These are phyloP conservation scores for Beris morrisii DNA, from an alignment of 2,888 invertebrate genomes.

Conservation along the genomic window DNA sequence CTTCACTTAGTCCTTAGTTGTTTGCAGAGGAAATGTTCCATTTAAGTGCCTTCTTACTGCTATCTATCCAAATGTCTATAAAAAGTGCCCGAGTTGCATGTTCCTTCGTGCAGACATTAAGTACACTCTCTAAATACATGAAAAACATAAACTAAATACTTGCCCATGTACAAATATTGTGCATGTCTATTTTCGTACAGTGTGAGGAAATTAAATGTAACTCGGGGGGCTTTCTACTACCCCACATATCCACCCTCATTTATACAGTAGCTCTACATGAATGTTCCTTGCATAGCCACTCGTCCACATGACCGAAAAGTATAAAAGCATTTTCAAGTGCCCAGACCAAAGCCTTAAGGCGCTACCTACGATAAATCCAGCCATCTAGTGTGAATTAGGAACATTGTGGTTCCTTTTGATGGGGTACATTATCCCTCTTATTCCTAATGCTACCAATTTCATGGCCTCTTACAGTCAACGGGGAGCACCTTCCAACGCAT, in stretches of 20 bases:
- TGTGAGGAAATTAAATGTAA: too few relatives aligned
- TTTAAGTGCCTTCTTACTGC: conserved; percentile 38
- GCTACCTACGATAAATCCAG: conserved; percentile 33
- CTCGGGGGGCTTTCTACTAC: too few relatives aligned
- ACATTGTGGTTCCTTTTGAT: conserved; percentile 35
- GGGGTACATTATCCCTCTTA: conserved; percentile 36
- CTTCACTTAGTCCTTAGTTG: conserved; percentile 32
- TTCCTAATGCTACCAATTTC: conserved; percentile 35
- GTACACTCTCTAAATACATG: conserved; percentile 35
- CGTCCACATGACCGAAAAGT: conserved; percentile 7
- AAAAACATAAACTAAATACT: too few relatives aligned
- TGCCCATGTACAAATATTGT: too few relatives aligned
- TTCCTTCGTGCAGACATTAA: conserved; percentile 35
- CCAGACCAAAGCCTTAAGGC: conserved; percentile 13
- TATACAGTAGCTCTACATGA: too few relatives aligned
- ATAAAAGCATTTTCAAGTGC: conserved; percentile 21
- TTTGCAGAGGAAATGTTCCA: conserved; percentile 39
- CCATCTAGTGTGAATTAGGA: conserved; percentile 39
- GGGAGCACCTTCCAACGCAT: conserved; percentile 9
- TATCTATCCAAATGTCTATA: conserved; percentile 33
- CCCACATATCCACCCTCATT: too few relatives aligned
- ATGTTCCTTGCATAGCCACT: too few relatives aligned
- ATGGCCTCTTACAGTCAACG: conserved; percentile 22
- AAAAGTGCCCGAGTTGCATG: conserved; percentile 37
- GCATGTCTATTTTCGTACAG: too few relatives aligned